A percentile compares a stretch with the other conserved stretches of the same genome.
Conservation (phyloP, 2,888 invertebrate genomes). For the Lordiphosa andalusiaca region DNA sequence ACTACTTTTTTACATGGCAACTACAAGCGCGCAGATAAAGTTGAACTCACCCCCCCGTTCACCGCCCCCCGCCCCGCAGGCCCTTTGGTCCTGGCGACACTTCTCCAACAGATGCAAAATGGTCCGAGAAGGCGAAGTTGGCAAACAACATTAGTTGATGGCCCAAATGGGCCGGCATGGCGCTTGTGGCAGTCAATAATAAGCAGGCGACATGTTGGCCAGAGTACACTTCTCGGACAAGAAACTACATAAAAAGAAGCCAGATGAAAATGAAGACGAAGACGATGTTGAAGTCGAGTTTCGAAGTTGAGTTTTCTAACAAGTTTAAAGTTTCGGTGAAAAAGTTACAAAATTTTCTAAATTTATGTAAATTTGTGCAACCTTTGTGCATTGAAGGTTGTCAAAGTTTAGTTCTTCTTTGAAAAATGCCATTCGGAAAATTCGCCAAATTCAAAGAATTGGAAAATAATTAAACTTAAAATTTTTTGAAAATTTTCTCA, state of each 20-base stretch:
- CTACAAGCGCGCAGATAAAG: conserved; percentile 50
- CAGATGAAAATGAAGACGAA: conserved; percentile 9
- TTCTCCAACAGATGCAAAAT: conserved; percentile 27
- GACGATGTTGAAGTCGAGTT: conserved; percentile 14
- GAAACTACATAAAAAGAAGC: conserved; percentile 3
- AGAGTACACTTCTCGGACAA: conserved; percentile 50
- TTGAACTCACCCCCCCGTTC: too few relatives aligned
- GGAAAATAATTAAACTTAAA: too few relatives aligned
- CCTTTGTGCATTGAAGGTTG: conserved; percentile 12
- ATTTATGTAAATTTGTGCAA: conserved; percentile 34
- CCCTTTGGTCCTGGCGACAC: conserved; percentile 8
- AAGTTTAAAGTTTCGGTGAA: conserved; percentile 52
- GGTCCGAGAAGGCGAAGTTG: conserved; percentile 49
- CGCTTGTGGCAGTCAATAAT: conserved; percentile 74
- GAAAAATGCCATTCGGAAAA: too few relatives aligned
- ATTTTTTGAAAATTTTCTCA: too few relatives aligned
- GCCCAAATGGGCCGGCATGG: conserved; percentile 70
- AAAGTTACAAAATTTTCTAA: conserved; percentile 17
- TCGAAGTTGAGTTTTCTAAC: conserved; percentile 52
- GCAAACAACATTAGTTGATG: conserved; percentile 75
- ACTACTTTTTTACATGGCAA: conserved; percentile 43
- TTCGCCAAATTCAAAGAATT: too few relatives aligned
- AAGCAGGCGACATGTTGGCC: conserved; percentile 74
- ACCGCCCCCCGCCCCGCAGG: conserved; percentile 2
- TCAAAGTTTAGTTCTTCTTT: too few relatives aligned